Conservation (phyloP, 2,797 vertebrate species). For the Xenopus petersii region DNA sequence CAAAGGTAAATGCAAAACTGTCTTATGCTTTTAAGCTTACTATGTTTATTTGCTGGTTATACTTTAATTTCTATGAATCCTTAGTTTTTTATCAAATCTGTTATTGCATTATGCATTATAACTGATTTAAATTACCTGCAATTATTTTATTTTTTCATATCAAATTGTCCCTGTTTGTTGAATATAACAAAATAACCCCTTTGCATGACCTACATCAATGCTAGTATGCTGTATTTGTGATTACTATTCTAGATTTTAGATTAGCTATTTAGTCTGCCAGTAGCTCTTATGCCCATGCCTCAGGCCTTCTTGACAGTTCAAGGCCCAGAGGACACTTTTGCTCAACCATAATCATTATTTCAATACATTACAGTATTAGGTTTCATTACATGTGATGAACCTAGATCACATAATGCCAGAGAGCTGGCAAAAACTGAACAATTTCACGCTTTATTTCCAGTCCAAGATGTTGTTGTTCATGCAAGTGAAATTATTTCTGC, state of each 20-base stretch:
- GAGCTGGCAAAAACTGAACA: conserved; percentile 44
- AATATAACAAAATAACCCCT: conserved; percentile 44
- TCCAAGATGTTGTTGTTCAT: conserved; percentile 43
- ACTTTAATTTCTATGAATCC: no score
- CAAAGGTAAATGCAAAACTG: no score
- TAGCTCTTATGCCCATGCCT: conserved; percentile 33
- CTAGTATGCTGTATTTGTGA: conserved; percentile 39
- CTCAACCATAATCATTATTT: conserved; percentile 49
- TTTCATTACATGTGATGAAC: conserved; percentile 47
- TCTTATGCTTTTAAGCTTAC: no score
- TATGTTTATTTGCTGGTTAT: no score
- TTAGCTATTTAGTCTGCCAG: conserved; percentile 44
- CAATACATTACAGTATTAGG: conserved; percentile 48
- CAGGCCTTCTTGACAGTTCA: conserved; percentile 43
- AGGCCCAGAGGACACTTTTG: conserved; percentile 43
- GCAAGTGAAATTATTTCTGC: conserved; percentile 41
- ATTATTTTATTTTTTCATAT: conserved; percentile 20
- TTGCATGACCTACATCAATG: conserved; percentile 38
- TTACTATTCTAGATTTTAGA: conserved; percentile 49
- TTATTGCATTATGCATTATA: no score
- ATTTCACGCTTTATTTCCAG: conserved; percentile 43
- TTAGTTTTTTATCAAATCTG: no score
- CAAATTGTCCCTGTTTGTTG: conserved; percentile 21
- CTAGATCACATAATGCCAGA: conserved; percentile 38
- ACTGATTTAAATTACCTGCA: no score